Base-by-base conservation (phyloP, 1,140 invertebrate genomes). In the Trypoxylus dichotomus region DNA sequence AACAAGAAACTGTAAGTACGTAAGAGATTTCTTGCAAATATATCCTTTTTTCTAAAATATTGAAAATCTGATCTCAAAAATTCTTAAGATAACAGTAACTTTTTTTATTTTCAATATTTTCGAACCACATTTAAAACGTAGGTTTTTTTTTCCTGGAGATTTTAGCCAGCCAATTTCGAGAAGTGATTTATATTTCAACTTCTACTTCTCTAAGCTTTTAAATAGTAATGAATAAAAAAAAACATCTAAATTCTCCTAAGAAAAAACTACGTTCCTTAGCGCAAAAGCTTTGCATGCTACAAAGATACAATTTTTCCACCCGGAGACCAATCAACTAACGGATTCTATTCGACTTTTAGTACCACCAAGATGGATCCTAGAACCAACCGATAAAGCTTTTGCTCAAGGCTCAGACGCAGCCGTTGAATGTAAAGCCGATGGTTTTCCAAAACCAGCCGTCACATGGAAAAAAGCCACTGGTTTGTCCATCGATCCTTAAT, bases 401-500 rank as follows among this genome's bases (percentile, higher is more conserved):
- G 95, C 96, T 81, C 94, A 98, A 88, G 95, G 95, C 74, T 95
- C 94, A 81, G 94, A 96, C 87, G 96, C 96, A 77, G 93, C 95
- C 85, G 92, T 98, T 81, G 95, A 98, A 90, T 98, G 97, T 87
- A 96, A 96, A 90, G 95, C 96, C 84, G 94, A 97, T 88, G 97
- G 97, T 79, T 97, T 97, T 87, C 97, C 97, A 29, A 94, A 94
- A 88, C 97, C 97, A 74, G 91, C 92, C 84, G 94, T 98, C 15
- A 95, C 94, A 80, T 98, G 97, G 97, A 98, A 97, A 88, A 95
- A 94, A 90, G 95, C 96, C 86, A 94, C 95, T 89, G 95, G 95
- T 96, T 90, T 86, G 25, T 43, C 24, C 21, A 63, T 24, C 25
- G 25, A 63, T 10, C 6, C 5, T 24, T 63, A 19, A 63, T 11